Evolutionary conservation across 1,140 invertebrate genomes (phyloP), one percentile per base, ranked within the genome.

Genomic region (Drosophila arawakana): DNA sequence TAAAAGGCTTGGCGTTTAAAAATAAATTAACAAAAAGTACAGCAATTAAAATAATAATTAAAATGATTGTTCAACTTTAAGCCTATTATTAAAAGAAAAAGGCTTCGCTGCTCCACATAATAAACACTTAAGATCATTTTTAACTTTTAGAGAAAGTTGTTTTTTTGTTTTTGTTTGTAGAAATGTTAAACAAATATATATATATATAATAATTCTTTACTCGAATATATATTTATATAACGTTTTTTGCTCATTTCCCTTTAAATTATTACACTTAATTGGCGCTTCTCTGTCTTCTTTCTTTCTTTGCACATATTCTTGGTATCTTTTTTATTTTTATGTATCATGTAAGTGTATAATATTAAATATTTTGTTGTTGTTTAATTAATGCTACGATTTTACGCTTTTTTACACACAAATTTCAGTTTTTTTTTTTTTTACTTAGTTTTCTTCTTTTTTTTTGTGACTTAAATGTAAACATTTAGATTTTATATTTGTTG

Each of bases 321-420:
- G 66, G 73, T 86, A 76, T 86, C 67, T 58, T 72, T 49, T 61
- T 78, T 86, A 63, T 58, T 72, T 49, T 61, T 78, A 73, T 43
- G 70, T 55, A 13, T 55, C 8, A 67, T 65, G 58, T 75, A 59
- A 63, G 58, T 69, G 66, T 74, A 63, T 73, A 72, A 73, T 76
- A 66, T 74, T 73, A 55, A 57, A 70, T 81, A 61, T 76, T 76
- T 70, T 37, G 15, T 43, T 44, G 39, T 35, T 55, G 47, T 55
- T 65, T 47, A 41, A 68, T 79, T 89, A 89, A 90, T 81, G 62
- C 81, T 89, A 90, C 67, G 30, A 69, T 84, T 79, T 81, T 88
- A 89, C 74, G 78, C 68, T 84, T 90, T 84, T 88, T 73, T 88
- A 88, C 84, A 88, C 84, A 88, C 84, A 88, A 80, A 89, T 80